Evolutionary conservation across 37 sponge, comb jelly and placozoan species (phyloP).

Genomic region (Beroe forskalii): DNA sequence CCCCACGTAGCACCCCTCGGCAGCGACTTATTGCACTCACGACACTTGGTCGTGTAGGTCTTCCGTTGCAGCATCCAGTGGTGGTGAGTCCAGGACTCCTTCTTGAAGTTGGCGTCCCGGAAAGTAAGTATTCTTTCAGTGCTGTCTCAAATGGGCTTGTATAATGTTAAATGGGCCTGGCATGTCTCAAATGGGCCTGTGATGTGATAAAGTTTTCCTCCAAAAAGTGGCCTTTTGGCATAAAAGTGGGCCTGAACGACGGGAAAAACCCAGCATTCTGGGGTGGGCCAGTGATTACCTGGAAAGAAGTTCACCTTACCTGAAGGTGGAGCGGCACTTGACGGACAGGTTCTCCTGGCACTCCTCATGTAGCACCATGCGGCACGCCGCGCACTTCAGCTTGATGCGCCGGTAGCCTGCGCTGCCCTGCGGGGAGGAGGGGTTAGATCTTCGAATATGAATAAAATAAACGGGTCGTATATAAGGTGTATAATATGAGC

Average conservation of each 20-base stretch:
- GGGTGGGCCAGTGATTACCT: no score
- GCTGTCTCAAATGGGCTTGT: no score
- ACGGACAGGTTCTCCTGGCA: conserved; percentile 58
- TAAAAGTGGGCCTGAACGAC: no score
- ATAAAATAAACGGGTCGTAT: not conserved
- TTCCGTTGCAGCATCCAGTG: conserved; percentile 61
- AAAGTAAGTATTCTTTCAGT: no score
- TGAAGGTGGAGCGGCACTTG: conserved; percentile 40
- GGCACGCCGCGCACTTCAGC: conserved; percentile 10
- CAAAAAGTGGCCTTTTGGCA: no score
- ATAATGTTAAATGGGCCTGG: no score
- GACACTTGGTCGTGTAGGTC: conserved; percentile 5
- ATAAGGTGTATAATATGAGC: not conserved
- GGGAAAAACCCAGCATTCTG: no score
- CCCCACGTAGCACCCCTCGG: conserved; percentile 20
- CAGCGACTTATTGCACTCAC: conserved; percentile 49
- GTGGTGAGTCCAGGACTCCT: conserved; percentile 63
- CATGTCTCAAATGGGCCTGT: no score
- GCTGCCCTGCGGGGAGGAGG: not conserved
- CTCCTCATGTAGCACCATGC: conserved; percentile 57
- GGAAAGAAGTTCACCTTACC: no score
- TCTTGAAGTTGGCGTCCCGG: conserved; percentile 52
- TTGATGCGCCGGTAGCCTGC: conserved; percentile 56
- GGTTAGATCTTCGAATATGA: not conserved
- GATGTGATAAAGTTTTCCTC: no score